These are phyloP conservation scores for Aldabrachelys gigantea DNA, from an alignment of 2,113 vertebrate species.

Conservation along the genomic window DNA sequence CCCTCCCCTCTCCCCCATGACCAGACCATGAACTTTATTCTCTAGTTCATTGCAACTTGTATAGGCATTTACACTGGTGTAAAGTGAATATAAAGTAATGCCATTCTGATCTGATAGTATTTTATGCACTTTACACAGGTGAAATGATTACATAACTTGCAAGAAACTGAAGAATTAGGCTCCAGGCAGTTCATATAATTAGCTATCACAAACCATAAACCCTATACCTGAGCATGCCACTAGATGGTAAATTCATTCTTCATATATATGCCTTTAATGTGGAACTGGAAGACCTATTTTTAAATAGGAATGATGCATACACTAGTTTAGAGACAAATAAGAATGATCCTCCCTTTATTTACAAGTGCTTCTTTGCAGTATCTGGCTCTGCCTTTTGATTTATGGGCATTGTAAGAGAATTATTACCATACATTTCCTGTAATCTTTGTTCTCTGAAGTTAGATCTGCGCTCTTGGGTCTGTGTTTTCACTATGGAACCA, in stretches of 20 bases:
- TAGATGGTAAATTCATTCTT: too few species aligned
- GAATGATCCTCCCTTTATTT: neutral
- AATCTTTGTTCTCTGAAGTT: neutral
- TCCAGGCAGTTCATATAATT: too few species aligned
- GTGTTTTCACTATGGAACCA: neutral
- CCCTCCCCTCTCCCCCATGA: neutral
- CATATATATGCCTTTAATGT: too few species aligned
- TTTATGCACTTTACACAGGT: too few species aligned
- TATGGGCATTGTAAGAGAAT: neutral
- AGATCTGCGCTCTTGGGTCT: accelerated
- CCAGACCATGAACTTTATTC: neutral
- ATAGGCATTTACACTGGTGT: neutral
- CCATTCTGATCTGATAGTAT: neutral
- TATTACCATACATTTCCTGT: neutral
- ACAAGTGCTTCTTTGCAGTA: neutral
- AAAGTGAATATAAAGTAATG: neutral
- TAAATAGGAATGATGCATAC: neutral
- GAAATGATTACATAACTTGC: too few species aligned
- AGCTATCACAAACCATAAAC: too few species aligned
- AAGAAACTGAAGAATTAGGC: too few species aligned
- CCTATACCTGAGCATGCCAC: too few species aligned
- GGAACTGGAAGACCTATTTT: too few species aligned
- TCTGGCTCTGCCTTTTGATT: neutral
- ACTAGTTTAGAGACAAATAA: neutral
- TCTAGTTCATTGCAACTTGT: neutral